Evolutionary conservation across 2,797 vertebrate genomes (phyloP).

Genomic region (Tenualosa ilisha): DNA sequence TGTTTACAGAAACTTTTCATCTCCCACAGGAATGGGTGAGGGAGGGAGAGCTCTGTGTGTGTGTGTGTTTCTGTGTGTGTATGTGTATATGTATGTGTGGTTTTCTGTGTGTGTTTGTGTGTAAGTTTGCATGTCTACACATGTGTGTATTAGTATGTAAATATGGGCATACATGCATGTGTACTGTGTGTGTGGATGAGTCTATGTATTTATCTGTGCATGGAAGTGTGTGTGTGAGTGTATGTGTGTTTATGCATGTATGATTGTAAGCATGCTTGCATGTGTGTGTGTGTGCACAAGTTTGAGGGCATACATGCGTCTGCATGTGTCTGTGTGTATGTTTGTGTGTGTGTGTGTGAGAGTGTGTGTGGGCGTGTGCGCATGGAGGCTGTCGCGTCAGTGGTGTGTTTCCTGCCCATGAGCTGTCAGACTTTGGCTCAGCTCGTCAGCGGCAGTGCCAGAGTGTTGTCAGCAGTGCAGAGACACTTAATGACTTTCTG

Average conservation of each 20-base stretch:
- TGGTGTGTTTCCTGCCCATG: background rate
- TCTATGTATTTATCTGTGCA: background rate
- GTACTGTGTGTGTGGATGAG: background rate
- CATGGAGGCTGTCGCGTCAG: background rate
- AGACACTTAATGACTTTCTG: slow-evolving; percentile 12
- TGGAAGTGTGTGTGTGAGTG: background rate
- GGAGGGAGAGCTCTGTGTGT: background rate
- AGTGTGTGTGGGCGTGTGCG: background rate
- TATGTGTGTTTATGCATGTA: background rate
- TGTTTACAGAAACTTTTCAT: background rate
- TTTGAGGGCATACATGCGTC: background rate
- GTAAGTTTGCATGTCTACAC: background rate
- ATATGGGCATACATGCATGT: background rate
- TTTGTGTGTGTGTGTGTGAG: background rate
- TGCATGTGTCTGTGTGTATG: background rate
- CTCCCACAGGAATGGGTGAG: background rate
- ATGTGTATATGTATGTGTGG: background rate
- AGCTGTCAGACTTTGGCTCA: background rate
- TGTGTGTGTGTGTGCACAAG: background rate
- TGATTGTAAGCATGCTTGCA: background rate
- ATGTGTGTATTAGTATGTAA: background rate
- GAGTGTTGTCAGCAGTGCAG: slow-evolving; percentile 14
- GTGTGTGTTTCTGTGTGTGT: slow-evolving; percentile 26
- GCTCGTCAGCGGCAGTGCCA: background rate
- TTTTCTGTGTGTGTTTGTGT: background rate